Percentiles rank a stretch among this genome's conserved stretches.
Evolutionary conservation across 2,113 vertebrate species (phyloP).

Genomic region (Festucalex cinctus): DNA sequence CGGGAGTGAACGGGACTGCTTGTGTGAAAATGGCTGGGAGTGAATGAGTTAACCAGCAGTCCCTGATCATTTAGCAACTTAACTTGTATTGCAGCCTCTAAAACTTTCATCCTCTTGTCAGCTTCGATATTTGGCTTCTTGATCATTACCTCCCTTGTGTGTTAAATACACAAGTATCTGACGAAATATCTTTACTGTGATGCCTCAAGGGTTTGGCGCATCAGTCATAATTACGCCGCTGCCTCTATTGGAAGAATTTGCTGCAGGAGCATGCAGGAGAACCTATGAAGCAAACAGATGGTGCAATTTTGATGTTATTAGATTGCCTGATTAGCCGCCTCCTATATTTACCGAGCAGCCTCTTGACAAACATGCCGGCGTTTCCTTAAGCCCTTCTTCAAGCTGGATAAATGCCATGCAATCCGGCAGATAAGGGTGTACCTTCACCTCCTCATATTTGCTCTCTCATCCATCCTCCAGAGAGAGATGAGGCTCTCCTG

Average conservation of each 20-base stretch:
- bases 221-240: conserved; percentile 10
- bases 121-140: not conserved
- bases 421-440: conserved; percentile 34
- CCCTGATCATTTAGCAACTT: not conserved
- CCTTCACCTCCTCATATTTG: conserved; percentile 62
- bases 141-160: not conserved
- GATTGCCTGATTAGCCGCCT: conserved; percentile 45
- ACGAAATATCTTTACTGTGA: conserved; percentile 5
- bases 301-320: conserved; percentile 37
- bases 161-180: conserved; percentile 4
- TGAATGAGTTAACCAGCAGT: too few relatives aligned
- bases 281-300: conserved; percentile 35
- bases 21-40: too few relatives aligned
- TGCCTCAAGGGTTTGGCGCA: conserved; percentile 3
- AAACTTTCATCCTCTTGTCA: not conserved
- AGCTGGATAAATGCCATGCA: conserved; percentile 61
- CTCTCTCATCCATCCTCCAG: conserved; percentile 30
- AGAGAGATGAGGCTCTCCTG: conserved; percentile 16
- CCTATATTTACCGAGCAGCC: conserved; percentile 45
- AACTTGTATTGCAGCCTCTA: not conserved
- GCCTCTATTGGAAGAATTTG: conserved; percentile 11
- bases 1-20: too few relatives aligned
- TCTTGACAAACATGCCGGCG: conserved; percentile 44
- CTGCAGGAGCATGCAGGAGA: conserved; percentile 4
- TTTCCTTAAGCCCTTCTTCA: conserved; percentile 44